Evolutionary conservation across 1,140 invertebrate species (phyloP).

Genomic region (Drosophila aff.): DNA sequence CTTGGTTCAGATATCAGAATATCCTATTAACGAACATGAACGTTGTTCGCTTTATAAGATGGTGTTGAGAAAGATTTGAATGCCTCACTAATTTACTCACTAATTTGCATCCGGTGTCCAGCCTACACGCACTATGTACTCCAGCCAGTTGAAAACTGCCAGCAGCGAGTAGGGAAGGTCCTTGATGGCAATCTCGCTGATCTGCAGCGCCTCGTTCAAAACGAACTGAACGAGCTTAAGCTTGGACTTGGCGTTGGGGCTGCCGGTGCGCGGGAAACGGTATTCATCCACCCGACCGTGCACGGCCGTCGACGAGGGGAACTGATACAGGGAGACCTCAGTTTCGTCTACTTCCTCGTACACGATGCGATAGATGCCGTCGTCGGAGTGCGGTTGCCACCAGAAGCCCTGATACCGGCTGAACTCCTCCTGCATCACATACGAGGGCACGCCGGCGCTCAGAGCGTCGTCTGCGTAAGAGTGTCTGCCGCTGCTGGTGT

Average conservation of each 20-base stretch:
- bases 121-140: slow-evolving; percentile 96
- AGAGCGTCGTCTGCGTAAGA: slow-evolving; percentile 92
- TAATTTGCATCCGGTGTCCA: slow-evolving; percentile 95
- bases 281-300: slow-evolving; percentile 94
- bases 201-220: slow-evolving; percentile 88
- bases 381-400: slow-evolving; percentile 95
- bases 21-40: neutral
- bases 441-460: slow-evolving; percentile 96
- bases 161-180: slow-evolving; percentile 91
- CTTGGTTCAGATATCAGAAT: neutral
- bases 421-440: slow-evolving; percentile 99
- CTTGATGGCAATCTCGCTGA: slow-evolving; percentile 88
- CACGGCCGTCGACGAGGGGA: slow-evolving; percentile 91
- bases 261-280: slow-evolving; percentile 96
- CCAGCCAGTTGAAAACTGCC: slow-evolving; percentile 94
- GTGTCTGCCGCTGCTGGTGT: slow-evolving; percentile 91
- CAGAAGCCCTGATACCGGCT: slow-evolving; percentile 97
- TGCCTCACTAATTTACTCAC: slow-evolving; percentile 87
- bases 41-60: too few species aligned
- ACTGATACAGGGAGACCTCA: slow-evolving; percentile 95
- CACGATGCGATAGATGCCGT: slow-evolving; percentile 94
- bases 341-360: slow-evolving; percentile 99
- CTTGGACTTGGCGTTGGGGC: slow-evolving; percentile 94
- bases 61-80: neutral
- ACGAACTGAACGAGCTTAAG: slow-evolving; percentile 95